Evolutionary conservation across 2,888 invertebrate genomes (phyloP).

Genomic region (Lepetodrilus schrolli): DNA sequence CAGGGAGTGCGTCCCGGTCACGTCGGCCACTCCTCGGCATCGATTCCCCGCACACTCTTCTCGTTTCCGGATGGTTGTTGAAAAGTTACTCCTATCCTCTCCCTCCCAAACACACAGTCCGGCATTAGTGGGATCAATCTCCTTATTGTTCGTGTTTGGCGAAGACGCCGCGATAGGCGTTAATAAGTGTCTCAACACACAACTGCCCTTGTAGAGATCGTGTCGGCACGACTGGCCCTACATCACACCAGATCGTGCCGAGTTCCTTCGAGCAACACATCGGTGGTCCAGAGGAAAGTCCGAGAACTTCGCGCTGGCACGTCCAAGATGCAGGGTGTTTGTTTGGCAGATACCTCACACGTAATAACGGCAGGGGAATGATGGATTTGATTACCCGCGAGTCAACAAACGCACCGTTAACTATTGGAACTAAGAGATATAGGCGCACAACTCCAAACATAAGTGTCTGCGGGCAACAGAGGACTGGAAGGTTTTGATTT

Average conservation of each 20-base stretch:
- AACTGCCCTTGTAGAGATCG: neutral
- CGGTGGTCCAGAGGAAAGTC: neutral
- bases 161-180: neutral
- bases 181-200: constrained; percentile 10
- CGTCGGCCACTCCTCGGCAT: neutral
- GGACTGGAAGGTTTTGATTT: too few relatives aligned
- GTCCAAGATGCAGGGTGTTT: neutral
- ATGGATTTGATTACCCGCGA: neutral
- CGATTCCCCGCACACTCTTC: neutral
- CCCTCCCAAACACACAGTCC: neutral
- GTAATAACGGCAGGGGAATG: neutral
- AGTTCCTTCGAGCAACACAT: neutral
- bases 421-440: too few relatives aligned
- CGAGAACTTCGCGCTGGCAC: neutral
- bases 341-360: neutral
- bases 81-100: constrained; percentile 23
- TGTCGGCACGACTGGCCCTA: too few relatives aligned
- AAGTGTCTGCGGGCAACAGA: too few relatives aligned
- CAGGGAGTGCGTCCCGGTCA: neutral
- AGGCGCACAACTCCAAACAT: too few relatives aligned
- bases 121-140: constrained; percentile 2
- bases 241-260: neutral
- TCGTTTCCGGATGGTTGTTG: neutral
- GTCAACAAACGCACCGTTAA: constrained; percentile 2
- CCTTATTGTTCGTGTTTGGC: neutral